A percentile compares a stretch with the other conserved stretches of the same genome.
Evolutionary conservation across 2,888 invertebrate species (phyloP).

Genomic region (Galeruca laticollis): DNA sequence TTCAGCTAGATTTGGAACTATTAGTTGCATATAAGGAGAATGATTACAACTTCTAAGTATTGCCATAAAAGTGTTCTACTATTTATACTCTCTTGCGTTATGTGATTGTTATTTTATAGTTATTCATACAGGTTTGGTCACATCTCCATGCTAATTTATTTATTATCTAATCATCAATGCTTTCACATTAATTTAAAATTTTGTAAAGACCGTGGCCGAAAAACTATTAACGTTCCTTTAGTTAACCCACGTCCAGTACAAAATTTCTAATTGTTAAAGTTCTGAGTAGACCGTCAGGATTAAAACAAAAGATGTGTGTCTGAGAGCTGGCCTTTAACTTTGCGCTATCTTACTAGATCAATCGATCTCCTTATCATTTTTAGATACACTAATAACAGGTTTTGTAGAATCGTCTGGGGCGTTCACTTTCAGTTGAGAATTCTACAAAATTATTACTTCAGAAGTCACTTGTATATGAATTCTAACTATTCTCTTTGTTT

Average conservation of each 20-base stretch:
- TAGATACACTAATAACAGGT: no score
- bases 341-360: not conserved
- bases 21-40: slow-evolving; percentile 5
- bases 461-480: no score
- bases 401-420: no score
- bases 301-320: slow-evolving; percentile 11
- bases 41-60: not conserved
- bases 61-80: not conserved
- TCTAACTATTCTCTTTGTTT: no score
- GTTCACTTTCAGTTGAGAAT: no score
- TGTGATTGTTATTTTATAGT: not conserved
- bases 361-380: not conserved
- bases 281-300: slow-evolving; percentile 13
- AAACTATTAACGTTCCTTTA: not conserved
- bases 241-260: slow-evolving; percentile 1
- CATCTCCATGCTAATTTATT: no score
- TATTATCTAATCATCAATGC: no score
- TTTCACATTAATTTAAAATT: no score
- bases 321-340: not conserved
- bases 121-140: not conserved
- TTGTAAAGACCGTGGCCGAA: no score
- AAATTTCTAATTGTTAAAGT: slow-evolving; percentile 15
- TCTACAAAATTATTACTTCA: no score
- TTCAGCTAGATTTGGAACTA: slow-evolving; percentile 3
- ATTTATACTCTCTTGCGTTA: not conserved